phyloP scores from a whole-genome alignment of 2,888 invertebrate genomes.

The Tenthredo mesomela region DNA sequence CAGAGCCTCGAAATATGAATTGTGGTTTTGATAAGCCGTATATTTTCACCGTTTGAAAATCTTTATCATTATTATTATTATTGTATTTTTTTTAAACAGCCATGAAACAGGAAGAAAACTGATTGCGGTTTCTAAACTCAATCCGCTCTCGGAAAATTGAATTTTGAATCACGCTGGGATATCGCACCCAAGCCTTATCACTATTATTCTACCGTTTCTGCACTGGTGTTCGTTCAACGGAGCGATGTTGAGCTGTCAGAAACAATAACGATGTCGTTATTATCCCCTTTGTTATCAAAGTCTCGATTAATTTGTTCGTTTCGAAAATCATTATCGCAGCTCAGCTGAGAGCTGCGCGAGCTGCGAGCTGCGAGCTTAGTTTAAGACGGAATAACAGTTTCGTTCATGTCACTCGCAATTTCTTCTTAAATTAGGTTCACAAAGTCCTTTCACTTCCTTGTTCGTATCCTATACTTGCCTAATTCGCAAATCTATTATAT shows the following conservation, averaged over 20 bases:
- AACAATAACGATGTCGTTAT: slow-evolving; percentile 44
- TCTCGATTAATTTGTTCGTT: slow-evolving; percentile 42
- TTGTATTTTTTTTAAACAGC: background rate
- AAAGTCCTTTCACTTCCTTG: slow-evolving; percentile 6
- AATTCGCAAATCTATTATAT: no score
- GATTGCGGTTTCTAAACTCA: slow-evolving; percentile 28
- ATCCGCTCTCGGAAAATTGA: slow-evolving; percentile 1
- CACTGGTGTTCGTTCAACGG: background rate
- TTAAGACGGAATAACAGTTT: slow-evolving; percentile 12
- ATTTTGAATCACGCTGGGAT: slow-evolving; percentile 28
- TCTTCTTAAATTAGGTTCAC: background rate
- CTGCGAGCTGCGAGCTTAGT: background rate
- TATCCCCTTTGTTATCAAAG: slow-evolving; percentile 45
- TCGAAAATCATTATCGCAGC: slow-evolving; percentile 38
- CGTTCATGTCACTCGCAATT: slow-evolving; percentile 29
- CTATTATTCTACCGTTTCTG: background rate
- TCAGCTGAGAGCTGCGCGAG: background rate
- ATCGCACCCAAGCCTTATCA: background rate
- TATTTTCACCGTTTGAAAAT: no score
- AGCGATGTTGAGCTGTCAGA: slow-evolving; percentile 43
- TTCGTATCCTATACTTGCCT: no score
- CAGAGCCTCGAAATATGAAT: background rate
- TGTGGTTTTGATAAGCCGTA: no score
- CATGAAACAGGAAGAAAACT: background rate
- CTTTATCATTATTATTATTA: no score